Base-by-base conservation (phyloP, 2,797 vertebrate species). In the Eutrigla gurnardus region DNA sequence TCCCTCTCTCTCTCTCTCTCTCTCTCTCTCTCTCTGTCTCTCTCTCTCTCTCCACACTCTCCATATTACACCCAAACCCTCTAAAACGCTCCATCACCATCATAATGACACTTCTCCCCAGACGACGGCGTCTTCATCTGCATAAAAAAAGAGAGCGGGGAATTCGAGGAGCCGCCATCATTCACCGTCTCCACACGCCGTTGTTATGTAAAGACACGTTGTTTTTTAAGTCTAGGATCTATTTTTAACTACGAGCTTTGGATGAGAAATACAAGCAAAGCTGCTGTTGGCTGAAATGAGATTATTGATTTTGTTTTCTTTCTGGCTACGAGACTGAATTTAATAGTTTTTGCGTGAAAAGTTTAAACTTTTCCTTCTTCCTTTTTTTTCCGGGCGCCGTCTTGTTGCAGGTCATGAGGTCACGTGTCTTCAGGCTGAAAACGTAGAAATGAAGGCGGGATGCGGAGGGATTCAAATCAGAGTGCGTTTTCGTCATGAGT, bases 161-260 rank as follows among this genome's bases (percentile, higher is more conserved):
- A 73, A 73, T 75, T 77, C 53, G 13, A 32, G 53, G 59, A 54
- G 68, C 57, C 50, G 65, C 53, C 50, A 18, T 81, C 37, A 62
- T 72, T 75, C 35, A 12, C 42, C 57, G 13, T 75, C 81, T 69
- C 68, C 39, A 39, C 52, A 8, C 43, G 40, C 13, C 65, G 67
- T 79, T 86, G 82, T 69, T 78, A 73, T 89, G 92, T 91, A 60
- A 69, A 84, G 73, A 47, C 71, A 73, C 7, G 11, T 75, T 76
- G 25, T 25, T 25, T 25, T 25, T 25, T 25, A 25, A 39, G 50
- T 50, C 78, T 61, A n/a, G 58, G 1, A 50, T 57, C 81, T 74
- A 82, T 83, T 77, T 86, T 71, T 81, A 87, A 68, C 46, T 47
- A n/a, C n/a, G 36, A 5, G 9, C 39, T 59, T 47, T 18, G 35